Evolutionary conservation across 2,888 invertebrate species (phyloP), one percentile per base, ranked within the genome.

Genomic region (Diogma glabrata): DNA sequence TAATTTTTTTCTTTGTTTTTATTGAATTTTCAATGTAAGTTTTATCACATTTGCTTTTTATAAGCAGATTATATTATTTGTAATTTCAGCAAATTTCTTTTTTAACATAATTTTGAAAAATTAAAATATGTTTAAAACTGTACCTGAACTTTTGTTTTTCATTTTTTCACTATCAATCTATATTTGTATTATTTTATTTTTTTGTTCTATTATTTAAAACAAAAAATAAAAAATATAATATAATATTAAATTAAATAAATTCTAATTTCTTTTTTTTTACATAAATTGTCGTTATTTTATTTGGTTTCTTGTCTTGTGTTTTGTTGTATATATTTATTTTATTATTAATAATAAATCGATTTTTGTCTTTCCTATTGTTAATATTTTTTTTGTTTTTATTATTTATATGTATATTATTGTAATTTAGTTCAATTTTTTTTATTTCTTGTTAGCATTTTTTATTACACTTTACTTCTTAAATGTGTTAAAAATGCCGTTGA

Each of bases 91-190:
- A n/a, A n/a, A n/a, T n/a, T n/a, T n/a, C n/a, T n/a, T n/a, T n/a
- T n/a, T n/a, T n/a, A n/a, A n/a, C n/a, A n/a, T n/a, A n/a, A n/a
- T n/a, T n/a, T n/a, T n/a, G 22, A 40, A 38, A 19, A 38, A 4
- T 36, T 36, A 14, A 16, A 36, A 36, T 16, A 16, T 36, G 17
- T 17, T 38, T 38, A 38, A 38, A 22, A 43, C 20, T 43, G 20
- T 43, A 43, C 43, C 43, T 43, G 43, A 43, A 43, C 43, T 45
- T 47, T 51, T 53, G 30, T 49, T 38, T 38, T 50, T 17, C 10
- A 51, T 14, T 28, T 47, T 43, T 54, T 51, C 23, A 22, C 51
- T 46, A 36, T 46, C 52, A 17, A 49, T 54, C 47, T 49, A 51
- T 53, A 47, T 52, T 36, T 22, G 47, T 45, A 43, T 36, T 43